Conservation (phyloP, 2,113 vertebrate species). For the Scytalopus superciliaris region DNA sequence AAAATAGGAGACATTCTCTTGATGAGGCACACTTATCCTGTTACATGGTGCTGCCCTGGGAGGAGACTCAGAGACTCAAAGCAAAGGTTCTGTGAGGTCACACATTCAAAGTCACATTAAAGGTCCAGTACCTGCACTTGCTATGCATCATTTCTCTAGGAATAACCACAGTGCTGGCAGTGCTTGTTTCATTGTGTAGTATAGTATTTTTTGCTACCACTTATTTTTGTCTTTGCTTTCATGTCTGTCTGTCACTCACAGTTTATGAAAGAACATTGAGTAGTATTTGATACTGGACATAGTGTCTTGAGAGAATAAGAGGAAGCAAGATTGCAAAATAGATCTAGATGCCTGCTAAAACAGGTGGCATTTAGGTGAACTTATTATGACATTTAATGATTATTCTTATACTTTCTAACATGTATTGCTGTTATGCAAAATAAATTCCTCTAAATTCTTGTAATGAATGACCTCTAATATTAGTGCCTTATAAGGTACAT, state of each 20-base stretch:
- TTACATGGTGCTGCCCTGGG: background rate
- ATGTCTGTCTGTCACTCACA: background rate
- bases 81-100: background rate
- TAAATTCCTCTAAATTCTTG: background rate
- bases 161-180: background rate
- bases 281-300: background rate
- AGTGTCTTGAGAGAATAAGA: background rate
- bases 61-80: background rate
- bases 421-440: background rate
- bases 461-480: background rate
- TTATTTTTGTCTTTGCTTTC: background rate
- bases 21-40: background rate
- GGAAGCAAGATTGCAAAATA: background rate
- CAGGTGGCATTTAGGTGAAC: background rate
- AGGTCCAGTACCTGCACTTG: background rate
- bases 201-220: background rate
- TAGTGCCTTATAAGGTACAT: background rate
- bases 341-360: background rate
- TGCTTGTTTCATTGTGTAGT: background rate
- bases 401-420: background rate
- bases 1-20: background rate
- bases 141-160: background rate
- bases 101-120: background rate
- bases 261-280: background rate
- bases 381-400: background rate